Base-by-base conservation (phyloP, 2,888 invertebrate species). In the Perizoma affinitatum region DNA sequence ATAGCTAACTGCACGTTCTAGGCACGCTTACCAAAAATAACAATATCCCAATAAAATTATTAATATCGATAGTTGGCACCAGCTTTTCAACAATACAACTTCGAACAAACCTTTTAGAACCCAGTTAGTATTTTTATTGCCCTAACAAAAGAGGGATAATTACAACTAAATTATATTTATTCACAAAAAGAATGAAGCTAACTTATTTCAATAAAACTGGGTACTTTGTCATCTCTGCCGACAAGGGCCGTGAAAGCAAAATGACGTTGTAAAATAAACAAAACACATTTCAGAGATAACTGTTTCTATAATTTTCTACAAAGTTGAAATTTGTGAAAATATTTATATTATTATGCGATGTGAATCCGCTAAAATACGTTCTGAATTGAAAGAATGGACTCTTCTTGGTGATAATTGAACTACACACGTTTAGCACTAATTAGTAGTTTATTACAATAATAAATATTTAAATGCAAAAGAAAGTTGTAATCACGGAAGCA, bases 201-300 rank as follows among this genome's bases (percentile, higher is more conserved):
- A 46, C 5, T 22, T 3, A 9, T n/a, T n/a, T n/a, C n/a, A 49
- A 51, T 34, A 43, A 44, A 38, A 6, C 42, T 35, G 34, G 5
- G 38, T 11, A 58, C 58, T 61, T 61, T 64, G 57, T 55, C 57
- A 38, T 54, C 47, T 6, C 47, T 6, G 61, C 61, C 66, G 66
- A 51, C 56, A 53, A 59, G 53, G 49, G 10, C 38, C 10, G 33
- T 11, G 36, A 33, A 10, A 22, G 35, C 33, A 40, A 38, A 48
- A 45, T 34, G n/a, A 54, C 41, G 49, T 38, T 10, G 38, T 43
- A 47, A 52, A 61, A 43, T 51, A 50, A 47, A 51, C 34, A 9
- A 4, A 38, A 6, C 7, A 38, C 34, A 46, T 54, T 49, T 59
- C 22, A 42, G 42, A 11, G 43, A 34, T 43, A 51, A 52, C 47